A percentile compares a stretch with the other conserved stretches of the same genome.
Conservation (phyloP, 2,113 vertebrate species). For the Aegithalos caudatus region DNA sequence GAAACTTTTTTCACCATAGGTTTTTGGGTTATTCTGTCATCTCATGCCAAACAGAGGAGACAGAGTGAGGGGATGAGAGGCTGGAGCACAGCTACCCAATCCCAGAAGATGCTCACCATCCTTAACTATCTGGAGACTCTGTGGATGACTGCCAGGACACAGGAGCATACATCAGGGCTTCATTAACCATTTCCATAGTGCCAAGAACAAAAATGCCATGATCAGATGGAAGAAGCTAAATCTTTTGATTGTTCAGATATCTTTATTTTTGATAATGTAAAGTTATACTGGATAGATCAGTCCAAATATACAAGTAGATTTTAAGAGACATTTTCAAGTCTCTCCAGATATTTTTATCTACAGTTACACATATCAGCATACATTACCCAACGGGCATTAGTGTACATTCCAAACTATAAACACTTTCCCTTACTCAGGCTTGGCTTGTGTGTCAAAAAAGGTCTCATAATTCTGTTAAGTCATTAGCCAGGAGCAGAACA, state of each 20-base stretch:
- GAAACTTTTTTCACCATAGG: neutral
- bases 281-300: neutral
- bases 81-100: neutral
- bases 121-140: neutral
- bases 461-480: neutral
- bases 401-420: fast-evolving
- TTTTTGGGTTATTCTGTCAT: neutral
- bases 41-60: neutral
- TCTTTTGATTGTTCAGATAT: neutral
- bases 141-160: neutral
- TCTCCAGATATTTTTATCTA: neutral
- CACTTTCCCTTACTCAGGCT: neutral
- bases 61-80: neutral
- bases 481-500: neutral
- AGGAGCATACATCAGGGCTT: neutral
- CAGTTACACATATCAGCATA: neutral
- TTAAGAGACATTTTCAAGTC: neutral
- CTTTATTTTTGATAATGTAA: neutral
- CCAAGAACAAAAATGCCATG: neutral
- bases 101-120: neutral
- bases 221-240: neutral
- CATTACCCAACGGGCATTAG: fast-evolving
- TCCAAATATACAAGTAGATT: neutral
- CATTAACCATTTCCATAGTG: neutral
- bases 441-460: neutral